phyloP scores from a whole-genome alignment of 2,797 vertebrate species.

The Spinibarbus caldwelli region DNA sequence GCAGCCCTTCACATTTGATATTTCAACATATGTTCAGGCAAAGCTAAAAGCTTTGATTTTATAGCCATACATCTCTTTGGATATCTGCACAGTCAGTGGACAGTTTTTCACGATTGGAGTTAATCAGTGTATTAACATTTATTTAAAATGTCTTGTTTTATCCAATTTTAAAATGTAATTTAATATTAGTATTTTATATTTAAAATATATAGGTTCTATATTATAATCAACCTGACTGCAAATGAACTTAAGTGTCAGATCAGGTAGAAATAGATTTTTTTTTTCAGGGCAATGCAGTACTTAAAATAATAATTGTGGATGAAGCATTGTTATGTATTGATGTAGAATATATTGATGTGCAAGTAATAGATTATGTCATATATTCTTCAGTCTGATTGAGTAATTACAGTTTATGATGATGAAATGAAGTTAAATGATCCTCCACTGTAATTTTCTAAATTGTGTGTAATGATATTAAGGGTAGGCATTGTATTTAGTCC shows the following conservation, averaged over 20 bases:
- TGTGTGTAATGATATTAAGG: constrained; percentile 44
- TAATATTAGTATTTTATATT: not conserved
- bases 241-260: not conserved
- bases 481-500: constrained; percentile 44
- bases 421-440: constrained; percentile 58
- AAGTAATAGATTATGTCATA: constrained; percentile 55
- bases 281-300: not conserved
- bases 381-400: constrained; percentile 46
- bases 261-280: not conserved
- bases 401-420: constrained; percentile 51
- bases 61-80: constrained; percentile 61
- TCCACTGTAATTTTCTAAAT: constrained; percentile 53
- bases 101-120: constrained; percentile 20
- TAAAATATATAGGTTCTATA: not conserved
- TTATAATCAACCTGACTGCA: not conserved
- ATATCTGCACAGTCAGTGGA: constrained; percentile 57
- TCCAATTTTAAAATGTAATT: not conserved
- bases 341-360: too few relatives aligned
- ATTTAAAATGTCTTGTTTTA: not conserved
- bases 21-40: constrained; percentile 55
- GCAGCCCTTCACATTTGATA: constrained; percentile 51
- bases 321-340: constrained; percentile 55
- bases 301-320: constrained; percentile 1
- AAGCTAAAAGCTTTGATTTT: constrained; percentile 55
- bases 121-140: not conserved